Base-by-base conservation (phyloP, 2,797 vertebrate genomes). In the Garrulus glandarius region DNA sequence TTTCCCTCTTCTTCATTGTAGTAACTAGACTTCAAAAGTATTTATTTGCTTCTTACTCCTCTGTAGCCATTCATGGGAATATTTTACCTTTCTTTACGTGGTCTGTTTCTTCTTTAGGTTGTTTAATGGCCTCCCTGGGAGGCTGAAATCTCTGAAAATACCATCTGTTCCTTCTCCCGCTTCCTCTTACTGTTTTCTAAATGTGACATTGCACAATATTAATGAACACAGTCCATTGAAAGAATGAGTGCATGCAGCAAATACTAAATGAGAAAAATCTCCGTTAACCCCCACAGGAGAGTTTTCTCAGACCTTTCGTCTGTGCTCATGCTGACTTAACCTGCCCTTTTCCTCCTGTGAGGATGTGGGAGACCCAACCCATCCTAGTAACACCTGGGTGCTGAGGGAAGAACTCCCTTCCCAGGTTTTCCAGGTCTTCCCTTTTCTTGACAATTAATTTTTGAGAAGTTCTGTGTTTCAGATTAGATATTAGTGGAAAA, bases 91-190 rank as follows among this genome's bases (percentile, higher is more conserved):
- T 69, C 29, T 81, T 74, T 57, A 67, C 0, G 0, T 11, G n/a
- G 26, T 11, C 24, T 75, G 9, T 74, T 80, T 49, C 44, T 82
- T 63, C 65, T 76, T 70, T 41, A 59, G 17, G 30, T 52, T 76
- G 19, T 52, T 84, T 59, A 22, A 60, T n/a, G 27, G 11, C 57
- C 7, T 75, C 29, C 8, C 37, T 71, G 44, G 21, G 23, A 89
- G 74, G 39, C 20, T 87, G 30, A 89, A 87, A 64, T 74, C 41
- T 63, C 59, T 70, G 68, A 64, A 74, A 93, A 87, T 39, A 68
- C 13, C 1, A 2, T 20, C 19, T 46, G 15, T 53, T 89, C 67
- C 39, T 87, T 76, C 47, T 93, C 41, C 19, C 0, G 0, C 56
- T 89, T 70, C 11, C 37, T 80, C 49, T 78, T 36, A 30, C 26